Base-by-base conservation (phyloP, 2,113 vertebrate species). In the Paradisaea rubra region DNA sequence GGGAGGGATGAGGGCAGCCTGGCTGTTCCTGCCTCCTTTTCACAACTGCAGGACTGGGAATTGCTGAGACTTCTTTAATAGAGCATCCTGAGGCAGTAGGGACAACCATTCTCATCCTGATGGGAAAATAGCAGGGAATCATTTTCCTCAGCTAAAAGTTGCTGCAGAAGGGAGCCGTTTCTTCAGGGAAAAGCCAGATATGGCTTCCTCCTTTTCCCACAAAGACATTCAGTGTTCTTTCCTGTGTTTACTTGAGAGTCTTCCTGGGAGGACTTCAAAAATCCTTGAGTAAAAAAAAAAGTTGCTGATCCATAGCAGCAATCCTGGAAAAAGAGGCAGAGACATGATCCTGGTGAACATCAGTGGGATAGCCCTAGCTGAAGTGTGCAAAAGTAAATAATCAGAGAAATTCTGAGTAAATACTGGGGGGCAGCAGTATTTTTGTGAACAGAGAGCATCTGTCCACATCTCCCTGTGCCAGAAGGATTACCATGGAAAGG, bases 401-500 rank as follows among this genome's bases (percentile, higher is more conserved):
- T 10, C 37, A 45, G 70, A n/a, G 70, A 81, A 66, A 65, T 88
- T 88, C 37, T 80, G 54, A 64, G 73, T 42, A 89, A 95, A 93
- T 87, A 49, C 31, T 18, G 10, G 14, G 1, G 11, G 49, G 59
- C 41, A 82, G 54, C 83, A 92, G 77, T n/a, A n/a, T n/a, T 28
- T 84, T 68, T n/a, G 77, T 45, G 74, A 87, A 61, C 88, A 39
- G 66, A 94, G 77, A 91, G 90, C 91, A 95, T 95, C 91, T 97
- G 96, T 89, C 94, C 94, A 88, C 89, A 91, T 89, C 86, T 92
- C 88, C 91, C 16, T 5, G 52, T 20, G 7, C 88, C 86, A 92
- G 88, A 92, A 96, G 88, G 96, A 96, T 96, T 95, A 95, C 68
- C 78, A 88, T 78, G 77, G 64, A 85, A 76, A 94, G 81, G 81